These are phyloP conservation scores for Empidonax alnorum DNA, from an alignment of 2,113 vertebrate species.

Conservation along the genomic window DNA sequence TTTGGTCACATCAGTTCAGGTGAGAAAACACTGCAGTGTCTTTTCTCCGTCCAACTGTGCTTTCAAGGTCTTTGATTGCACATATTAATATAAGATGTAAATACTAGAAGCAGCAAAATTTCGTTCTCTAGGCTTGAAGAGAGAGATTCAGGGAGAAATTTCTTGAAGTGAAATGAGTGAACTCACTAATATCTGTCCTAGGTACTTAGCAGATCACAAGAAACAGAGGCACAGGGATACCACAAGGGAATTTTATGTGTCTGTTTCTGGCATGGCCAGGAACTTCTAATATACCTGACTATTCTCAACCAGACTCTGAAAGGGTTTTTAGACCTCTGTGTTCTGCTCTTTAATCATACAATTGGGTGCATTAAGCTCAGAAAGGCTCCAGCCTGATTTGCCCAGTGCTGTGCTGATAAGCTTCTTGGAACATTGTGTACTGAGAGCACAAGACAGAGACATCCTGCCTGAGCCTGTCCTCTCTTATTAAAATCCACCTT, in stretches of 20 bases:
- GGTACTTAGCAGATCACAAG: neutral
- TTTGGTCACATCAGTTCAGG: neutral
- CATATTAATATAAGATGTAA: neutral
- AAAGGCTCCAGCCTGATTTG: neutral
- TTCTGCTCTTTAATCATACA: neutral
- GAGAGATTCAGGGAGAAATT: neutral
- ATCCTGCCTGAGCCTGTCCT: neutral
- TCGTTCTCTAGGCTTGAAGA: neutral
- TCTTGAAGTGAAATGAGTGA: neutral
- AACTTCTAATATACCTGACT: neutral
- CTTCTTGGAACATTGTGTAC: conserved; percentile 7
- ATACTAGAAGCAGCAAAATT: neutral
- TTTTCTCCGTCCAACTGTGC: neutral
- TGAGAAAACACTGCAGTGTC: neutral
- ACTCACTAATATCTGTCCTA: neutral
- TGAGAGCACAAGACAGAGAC: neutral
- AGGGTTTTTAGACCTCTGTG: neutral
- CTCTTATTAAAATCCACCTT: conserved; percentile 2
- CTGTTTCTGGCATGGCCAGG: neutral
- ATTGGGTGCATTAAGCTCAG: neutral
- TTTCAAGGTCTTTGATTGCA: neutral
- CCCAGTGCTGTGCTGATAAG: neutral
- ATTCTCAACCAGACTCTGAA: neutral
- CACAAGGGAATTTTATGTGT: neutral
- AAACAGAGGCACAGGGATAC: neutral